Evolutionary conservation across 37 sponge, comb jelly and placozoan species (phyloP).

Genomic region (Tethya wilhelma): DNA sequence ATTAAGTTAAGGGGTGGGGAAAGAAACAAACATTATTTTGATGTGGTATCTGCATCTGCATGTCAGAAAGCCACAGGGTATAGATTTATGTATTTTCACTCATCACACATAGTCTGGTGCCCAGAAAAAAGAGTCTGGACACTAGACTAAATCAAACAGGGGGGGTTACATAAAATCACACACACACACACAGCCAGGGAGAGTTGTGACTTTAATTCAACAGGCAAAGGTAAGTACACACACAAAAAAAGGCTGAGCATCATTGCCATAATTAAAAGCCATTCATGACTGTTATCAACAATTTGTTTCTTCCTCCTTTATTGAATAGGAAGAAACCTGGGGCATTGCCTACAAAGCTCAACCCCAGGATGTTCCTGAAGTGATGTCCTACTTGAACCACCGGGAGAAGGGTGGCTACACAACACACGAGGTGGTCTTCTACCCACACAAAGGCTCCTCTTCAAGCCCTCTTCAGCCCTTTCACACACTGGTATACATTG

Average conservation of each 20-base stretch:
- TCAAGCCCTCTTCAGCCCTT: slow-evolving; percentile 27
- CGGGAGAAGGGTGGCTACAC: slow-evolving; percentile 89
- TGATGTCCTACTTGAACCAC: slow-evolving; percentile 72
- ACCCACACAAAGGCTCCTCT: slow-evolving; percentile 18
- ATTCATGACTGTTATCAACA: too few relatives aligned
- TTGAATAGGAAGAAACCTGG: slow-evolving; percentile 75
- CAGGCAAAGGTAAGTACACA: slow-evolving; percentile 59
- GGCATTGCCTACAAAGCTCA: slow-evolving; percentile 85
- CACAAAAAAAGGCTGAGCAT: too few relatives aligned
- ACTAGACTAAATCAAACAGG: neutral
- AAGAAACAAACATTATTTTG: neutral
- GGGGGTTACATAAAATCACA: neutral
- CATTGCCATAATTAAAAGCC: too few relatives aligned
- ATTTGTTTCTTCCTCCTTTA: neutral
- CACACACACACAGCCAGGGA: slow-evolving; percentile 81
- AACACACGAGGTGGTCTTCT: slow-evolving; percentile 62
- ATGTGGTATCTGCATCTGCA: too few relatives aligned
- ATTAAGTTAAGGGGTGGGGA: too few relatives aligned
- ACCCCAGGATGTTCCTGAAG: slow-evolving; percentile 51
- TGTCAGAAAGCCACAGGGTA: too few relatives aligned
- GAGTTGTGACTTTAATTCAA: slow-evolving; percentile 90
- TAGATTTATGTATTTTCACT: neutral
- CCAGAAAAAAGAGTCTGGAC: neutral
- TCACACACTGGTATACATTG: slow-evolving; percentile 80
- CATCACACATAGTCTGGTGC: neutral